Base-by-base conservation (phyloP, 2,888 invertebrate species). In the Lasioglossum figueresi region DNA sequence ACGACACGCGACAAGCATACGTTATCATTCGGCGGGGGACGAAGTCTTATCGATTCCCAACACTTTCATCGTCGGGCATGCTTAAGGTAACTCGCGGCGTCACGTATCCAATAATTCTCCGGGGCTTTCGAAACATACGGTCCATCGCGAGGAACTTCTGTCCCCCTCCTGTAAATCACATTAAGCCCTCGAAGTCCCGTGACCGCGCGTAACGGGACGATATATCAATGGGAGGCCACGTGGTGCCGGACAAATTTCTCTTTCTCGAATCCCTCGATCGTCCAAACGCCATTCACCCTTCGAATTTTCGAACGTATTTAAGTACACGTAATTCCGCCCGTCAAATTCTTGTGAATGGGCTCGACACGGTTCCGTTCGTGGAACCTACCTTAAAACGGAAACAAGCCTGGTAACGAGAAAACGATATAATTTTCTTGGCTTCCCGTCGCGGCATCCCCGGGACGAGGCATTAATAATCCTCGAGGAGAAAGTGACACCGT, bases 51-150 rank as follows among this genome's bases (percentile, higher is more conserved):
- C 84, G 85, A 77, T 82, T 76, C 82, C 23, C 43, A 66, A 59
- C 45, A 83, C 76, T 83, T 84, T 84, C 79, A 70, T 76, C 76
- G 79, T 77, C 82, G 80, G 71, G 72, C 79, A 77, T 82, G 83
- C 75, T 81, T 82, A 86, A 84, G 85, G 79, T 86, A 85, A 85
- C 86, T 83, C 74, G 84, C 80, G 83, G 82, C 78, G 84, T 87
- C 91, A 87, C 89, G 89, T 88, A 83, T 86, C 89, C 90, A 85
- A 91, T 91, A 91, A 90, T 90, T 89, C 90, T 84, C 82, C 83
- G 52, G 83, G 84, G 90, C 87, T 91, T 87, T 91, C 89, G 90
- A 84, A 91, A 85, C 88, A 84, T 85, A 89, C 89, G 88, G 86
- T 88, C 87, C 89, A 85, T 90, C 89, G 88, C 84, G 85, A 85